phyloP scores from a whole-genome alignment of 35 echinoderm and acorn worm species.

The Holothuria glaberrima region DNA sequence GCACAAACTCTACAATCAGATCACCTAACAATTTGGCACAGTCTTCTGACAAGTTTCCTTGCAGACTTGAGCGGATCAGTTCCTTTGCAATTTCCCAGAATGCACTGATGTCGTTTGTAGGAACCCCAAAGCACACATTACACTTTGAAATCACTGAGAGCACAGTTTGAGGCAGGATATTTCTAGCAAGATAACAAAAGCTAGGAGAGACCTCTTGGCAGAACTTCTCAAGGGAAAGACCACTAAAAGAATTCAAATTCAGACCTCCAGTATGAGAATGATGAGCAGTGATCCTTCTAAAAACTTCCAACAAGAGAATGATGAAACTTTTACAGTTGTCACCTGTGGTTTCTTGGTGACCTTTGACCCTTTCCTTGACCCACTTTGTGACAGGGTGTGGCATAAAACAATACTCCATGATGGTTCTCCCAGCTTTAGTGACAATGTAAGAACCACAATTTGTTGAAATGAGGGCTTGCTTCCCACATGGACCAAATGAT shows the following conservation, averaged over 20 bases:
- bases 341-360: not conserved
- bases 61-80: slow-evolving; percentile 20
- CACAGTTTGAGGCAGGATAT: not conserved
- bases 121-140: not conserved
- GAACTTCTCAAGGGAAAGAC: not conserved
- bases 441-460: not conserved
- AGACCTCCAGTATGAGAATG: not conserved
- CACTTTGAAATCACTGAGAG: not conserved
- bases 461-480: not conserved
- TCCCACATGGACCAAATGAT: slow-evolving; percentile 33
- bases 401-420: not conserved
- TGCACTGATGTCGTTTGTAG: not conserved
- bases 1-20: not conserved
- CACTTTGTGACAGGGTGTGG: not conserved
- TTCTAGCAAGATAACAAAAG: slow-evolving; percentile 22
- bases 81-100: not conserved
- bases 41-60: not conserved
- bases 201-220: not conserved
- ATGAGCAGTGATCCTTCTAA: not conserved
- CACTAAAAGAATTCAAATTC: not conserved
- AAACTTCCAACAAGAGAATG: not conserved
- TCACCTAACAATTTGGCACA: not conserved
- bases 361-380: slow-evolving; percentile 2
- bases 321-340: slow-evolving; percentile 24
- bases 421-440: slow-evolving; percentile 19